Evolutionary conservation across 2,113 vertebrate genomes (phyloP).

Genomic region (Proterorhinus semilunaris): DNA sequence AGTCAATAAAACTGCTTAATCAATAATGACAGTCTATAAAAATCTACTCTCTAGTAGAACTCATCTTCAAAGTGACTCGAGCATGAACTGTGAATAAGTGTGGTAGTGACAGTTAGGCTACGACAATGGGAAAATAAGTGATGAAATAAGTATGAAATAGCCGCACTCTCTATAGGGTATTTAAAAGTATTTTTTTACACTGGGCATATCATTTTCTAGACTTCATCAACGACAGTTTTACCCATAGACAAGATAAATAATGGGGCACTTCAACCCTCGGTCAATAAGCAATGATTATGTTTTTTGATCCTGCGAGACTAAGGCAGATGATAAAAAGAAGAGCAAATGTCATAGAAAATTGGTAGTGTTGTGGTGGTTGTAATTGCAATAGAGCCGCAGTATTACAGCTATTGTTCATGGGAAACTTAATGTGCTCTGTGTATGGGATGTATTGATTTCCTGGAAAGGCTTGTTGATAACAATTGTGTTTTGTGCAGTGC

Average conservation of each 20-base stretch:
- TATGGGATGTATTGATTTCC: slow-evolving; percentile 47
- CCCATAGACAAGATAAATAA: too few relatives aligned
- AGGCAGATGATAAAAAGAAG: background rate
- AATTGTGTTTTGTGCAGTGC: slow-evolving; percentile 20
- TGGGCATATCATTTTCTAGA: too few relatives aligned
- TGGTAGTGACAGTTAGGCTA: too few relatives aligned
- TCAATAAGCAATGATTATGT: slow-evolving; percentile 26
- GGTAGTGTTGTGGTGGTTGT: slow-evolving; percentile 31
- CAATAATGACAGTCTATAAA: background rate
- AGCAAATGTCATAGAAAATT: slow-evolving; percentile 37
- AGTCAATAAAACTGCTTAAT: background rate
- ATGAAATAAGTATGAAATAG: too few relatives aligned
- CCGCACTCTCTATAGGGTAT: too few relatives aligned
- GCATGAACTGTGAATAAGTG: too few relatives aligned
- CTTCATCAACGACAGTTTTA: too few relatives aligned
- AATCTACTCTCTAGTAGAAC: too few relatives aligned
- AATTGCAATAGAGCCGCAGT: slow-evolving; percentile 34
- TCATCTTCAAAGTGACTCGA: too few relatives aligned
- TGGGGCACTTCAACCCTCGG: slow-evolving; percentile 5
- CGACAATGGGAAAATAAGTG: too few relatives aligned
- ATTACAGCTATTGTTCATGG: slow-evolving; percentile 38
- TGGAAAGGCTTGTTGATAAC: slow-evolving; percentile 31
- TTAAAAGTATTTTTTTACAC: too few relatives aligned
- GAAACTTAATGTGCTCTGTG: slow-evolving; percentile 16
- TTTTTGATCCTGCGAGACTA: slow-evolving; percentile 5